phyloP scores from a whole-genome alignment of 2,113 vertebrate genomes.

The Dasypus novemcinctus region DNA sequence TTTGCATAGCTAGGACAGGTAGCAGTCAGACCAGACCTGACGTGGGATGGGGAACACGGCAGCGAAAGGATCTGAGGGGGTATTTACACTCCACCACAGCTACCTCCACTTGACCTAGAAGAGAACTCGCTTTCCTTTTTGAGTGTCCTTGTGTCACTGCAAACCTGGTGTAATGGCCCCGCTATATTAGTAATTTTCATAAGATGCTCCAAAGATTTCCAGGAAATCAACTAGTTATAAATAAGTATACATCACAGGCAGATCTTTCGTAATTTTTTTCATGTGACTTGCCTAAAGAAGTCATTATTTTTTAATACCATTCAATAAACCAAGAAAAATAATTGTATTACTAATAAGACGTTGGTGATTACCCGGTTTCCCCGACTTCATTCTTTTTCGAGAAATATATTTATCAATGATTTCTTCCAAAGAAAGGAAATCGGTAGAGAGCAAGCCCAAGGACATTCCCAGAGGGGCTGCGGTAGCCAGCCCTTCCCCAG shows the following conservation, averaged over 20 bases:
- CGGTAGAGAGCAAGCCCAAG: neutral
- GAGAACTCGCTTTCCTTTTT: fast-evolving
- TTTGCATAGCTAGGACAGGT: neutral
- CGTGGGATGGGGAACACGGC: neutral
- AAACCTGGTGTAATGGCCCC: neutral
- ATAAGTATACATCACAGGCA: neutral
- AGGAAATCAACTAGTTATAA: neutral
- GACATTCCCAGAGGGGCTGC: neutral
- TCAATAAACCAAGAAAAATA: neutral
- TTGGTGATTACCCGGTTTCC: neutral
- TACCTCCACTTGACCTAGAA: neutral
- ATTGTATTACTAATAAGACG: neutral
- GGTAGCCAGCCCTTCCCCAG: neutral
- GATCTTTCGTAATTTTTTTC: neutral
- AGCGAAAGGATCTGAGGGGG: fast-evolving
- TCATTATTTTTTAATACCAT: neutral
- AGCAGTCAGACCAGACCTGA: neutral
- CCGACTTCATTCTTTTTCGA: neutral
- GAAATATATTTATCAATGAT: neutral
- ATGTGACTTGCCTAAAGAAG: neutral
- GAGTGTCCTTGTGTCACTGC: neutral
- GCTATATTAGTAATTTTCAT: neutral
- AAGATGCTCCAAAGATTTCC: neutral
- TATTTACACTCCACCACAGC: neutral
- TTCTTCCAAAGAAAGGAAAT: neutral